Conservation (phyloP, 2,797 vertebrate species). For the Mormyrus proboscirostris region DNA sequence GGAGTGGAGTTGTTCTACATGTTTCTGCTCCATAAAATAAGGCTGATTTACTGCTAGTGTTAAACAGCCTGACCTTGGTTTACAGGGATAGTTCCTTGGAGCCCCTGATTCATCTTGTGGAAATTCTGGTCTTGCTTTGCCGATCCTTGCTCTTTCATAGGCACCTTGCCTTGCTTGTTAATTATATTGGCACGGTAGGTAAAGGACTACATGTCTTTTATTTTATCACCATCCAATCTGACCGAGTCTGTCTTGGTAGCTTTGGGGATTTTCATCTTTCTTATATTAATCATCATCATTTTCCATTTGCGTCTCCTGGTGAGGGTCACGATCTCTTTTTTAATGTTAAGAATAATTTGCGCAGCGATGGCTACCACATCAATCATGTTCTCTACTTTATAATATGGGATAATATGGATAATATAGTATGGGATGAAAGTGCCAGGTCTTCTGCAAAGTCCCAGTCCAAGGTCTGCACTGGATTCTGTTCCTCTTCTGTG, state of each 20-base stretch:
- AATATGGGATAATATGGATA: too few species aligned
- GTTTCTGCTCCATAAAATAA: background rate
- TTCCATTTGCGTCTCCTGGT: background rate
- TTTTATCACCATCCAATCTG: background rate
- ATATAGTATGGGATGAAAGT: background rate
- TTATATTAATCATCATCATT: background rate
- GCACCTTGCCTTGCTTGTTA: background rate
- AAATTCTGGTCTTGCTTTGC: background rate
- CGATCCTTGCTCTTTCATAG: background rate
- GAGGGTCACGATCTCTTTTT: background rate
- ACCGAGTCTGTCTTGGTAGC: background rate
- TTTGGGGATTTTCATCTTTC: background rate
- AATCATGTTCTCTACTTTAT: background rate
- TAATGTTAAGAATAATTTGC: background rate
- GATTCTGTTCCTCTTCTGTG: background rate
- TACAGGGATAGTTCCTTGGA: background rate
- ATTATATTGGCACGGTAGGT: background rate
- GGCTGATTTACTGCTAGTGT: background rate
- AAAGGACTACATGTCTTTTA: background rate
- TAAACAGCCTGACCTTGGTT: background rate
- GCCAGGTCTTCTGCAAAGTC: background rate
- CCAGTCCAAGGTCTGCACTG: background rate
- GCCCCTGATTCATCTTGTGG: background rate
- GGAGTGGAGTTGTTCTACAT: background rate
- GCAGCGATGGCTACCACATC: background rate